A percentile compares a stretch with the other conserved stretches of the same genome.
Evolutionary conservation across 2,888 invertebrate genomes (phyloP).

Genomic region (Phytoseiulus persimilis): DNA sequence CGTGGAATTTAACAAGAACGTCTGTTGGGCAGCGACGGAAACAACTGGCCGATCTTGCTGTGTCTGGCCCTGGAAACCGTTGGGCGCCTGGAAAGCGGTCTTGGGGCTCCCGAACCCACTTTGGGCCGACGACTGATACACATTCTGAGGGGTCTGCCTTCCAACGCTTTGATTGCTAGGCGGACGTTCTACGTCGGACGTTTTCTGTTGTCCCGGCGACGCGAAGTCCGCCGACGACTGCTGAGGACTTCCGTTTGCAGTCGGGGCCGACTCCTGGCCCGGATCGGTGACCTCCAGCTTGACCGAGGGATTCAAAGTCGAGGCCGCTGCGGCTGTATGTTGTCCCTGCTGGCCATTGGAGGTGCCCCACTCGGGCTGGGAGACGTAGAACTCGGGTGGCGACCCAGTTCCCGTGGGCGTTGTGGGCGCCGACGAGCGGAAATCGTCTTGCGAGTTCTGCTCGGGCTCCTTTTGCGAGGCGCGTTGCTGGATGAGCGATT

Average conservation of each 20-base stretch:
- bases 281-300: slow-evolving; percentile 24
- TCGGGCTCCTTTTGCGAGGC: slow-evolving; percentile 45
- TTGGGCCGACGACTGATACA: not conserved
- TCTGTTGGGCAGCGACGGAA: not conserved
- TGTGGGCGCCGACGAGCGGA: slow-evolving; percentile 34
- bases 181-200: slow-evolving; percentile 26
- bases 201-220: not conserved
- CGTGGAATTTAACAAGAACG: not conserved
- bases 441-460: slow-evolving; percentile 36
- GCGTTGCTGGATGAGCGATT: slow-evolving; percentile 45
- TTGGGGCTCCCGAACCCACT: slow-evolving; percentile 21
- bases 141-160: slow-evolving; percentile 30
- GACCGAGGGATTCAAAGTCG: slow-evolving; percentile 19
- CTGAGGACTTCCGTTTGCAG: not conserved
- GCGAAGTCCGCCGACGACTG: slow-evolving; percentile 18
- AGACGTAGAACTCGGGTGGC: slow-evolving; percentile 10
- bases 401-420: slow-evolving; percentile 16
- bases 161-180: slow-evolving; percentile 34
- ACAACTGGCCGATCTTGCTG: not conserved
- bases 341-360: slow-evolving; percentile 8
- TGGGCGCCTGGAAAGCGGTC: slow-evolving; percentile 12
- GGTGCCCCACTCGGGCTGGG: slow-evolving; percentile 35
- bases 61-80: not conserved
- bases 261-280: slow-evolving; percentile 23
- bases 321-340: not conserved